Percentiles rank a stretch among this genome's conserved stretches.
phyloP scores from a whole-genome alignment of 2,888 invertebrate species.

The Eumerus sabulonum region DNA sequence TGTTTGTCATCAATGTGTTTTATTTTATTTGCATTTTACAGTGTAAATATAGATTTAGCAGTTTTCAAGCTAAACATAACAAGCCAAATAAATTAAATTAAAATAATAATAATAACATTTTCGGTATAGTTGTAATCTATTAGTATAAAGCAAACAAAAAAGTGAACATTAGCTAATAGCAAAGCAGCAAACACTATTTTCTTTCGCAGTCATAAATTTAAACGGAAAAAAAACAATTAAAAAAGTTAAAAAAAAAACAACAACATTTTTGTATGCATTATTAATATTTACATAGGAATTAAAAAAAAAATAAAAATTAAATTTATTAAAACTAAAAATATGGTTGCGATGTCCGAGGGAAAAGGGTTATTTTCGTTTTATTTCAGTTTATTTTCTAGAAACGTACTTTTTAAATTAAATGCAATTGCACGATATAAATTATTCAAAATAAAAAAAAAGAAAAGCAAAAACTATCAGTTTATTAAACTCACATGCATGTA shows the following conservation, averaged over 20 bases:
- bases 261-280: conserved; percentile 67
- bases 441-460: conserved; percentile 30
- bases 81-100: conserved; percentile 55
- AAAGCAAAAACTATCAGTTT: no score
- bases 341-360: conserved; percentile 42
- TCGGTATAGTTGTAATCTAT: conserved; percentile 58
- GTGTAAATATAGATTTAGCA: conserved; percentile 66
- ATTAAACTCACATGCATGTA: conserved; percentile 42
- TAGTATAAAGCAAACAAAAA: conserved; percentile 23
- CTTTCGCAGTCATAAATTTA: conserved; percentile 56
- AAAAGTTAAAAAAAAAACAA: conserved; percentile 41
- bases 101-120: conserved; percentile 46
- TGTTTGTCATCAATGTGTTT: conserved; percentile 40
- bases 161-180: conserved; percentile 31
- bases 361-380: conserved; percentile 16
- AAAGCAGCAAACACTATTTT: conserved; percentile 58
- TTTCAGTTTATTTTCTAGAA: conserved; percentile 9
- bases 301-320: conserved; percentile 32
- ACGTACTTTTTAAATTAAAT: conserved; percentile 61
- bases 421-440: conserved; percentile 63
- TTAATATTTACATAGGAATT: conserved; percentile 58
- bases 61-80: conserved; percentile 40
- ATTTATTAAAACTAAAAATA: conserved; percentile 8
- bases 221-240: conserved; percentile 40
- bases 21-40: conserved; percentile 53